Evolutionary conservation across 1,140 invertebrate species (phyloP), one percentile per base, ranked within the genome.

Genomic region (Drosophila melanica): DNA sequence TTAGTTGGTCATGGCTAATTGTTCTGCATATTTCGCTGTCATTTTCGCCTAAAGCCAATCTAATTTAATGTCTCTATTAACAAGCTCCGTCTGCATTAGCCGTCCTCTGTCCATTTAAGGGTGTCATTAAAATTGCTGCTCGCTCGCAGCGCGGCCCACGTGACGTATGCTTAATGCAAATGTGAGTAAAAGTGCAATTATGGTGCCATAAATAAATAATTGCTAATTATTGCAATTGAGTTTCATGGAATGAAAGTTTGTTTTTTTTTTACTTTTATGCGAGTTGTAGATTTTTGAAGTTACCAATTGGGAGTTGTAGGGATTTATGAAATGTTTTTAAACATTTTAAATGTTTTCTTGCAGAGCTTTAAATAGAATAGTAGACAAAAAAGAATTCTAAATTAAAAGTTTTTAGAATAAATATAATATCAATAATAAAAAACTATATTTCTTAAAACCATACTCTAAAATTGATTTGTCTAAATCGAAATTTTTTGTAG

Each of bases 41-140:
- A 74, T 69, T 74, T 68, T 50, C 55, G 27, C 27, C 12, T 33
- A n/a, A 20, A 33, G 39, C 41, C 59, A 55, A 48, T 51, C 37
- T 35, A 35, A 27, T 48, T 66, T 66, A 50, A 66, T 66, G 74
- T 77, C 84, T 82, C 51, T 77, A 80, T 87, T 50, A 11, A 23
- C 65, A 37, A 75, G 50, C 68, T 75, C 60, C 60, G 64, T 67
- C 67, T 42, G 12, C 7, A 5, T 41, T 66, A 39, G 6, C 33
- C 16, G 20, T 44, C 16, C 11, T n/a, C 35, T 39, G 57, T 16
- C 62, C 66, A 76, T 80, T 78, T 54, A 47, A 35, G 74, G 71
- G 67, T 51, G 73, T 57, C 63, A 86, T 86, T 89, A 87, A 86
- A 87, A 86, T 86, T 79, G 58, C 72, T 89, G 47, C 76, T 68